A percentile compares a stretch with the other conserved stretches of the same genome.
Conservation (phyloP, 92 coral and sea anemone genomes). For the Porites divaricata region DNA sequence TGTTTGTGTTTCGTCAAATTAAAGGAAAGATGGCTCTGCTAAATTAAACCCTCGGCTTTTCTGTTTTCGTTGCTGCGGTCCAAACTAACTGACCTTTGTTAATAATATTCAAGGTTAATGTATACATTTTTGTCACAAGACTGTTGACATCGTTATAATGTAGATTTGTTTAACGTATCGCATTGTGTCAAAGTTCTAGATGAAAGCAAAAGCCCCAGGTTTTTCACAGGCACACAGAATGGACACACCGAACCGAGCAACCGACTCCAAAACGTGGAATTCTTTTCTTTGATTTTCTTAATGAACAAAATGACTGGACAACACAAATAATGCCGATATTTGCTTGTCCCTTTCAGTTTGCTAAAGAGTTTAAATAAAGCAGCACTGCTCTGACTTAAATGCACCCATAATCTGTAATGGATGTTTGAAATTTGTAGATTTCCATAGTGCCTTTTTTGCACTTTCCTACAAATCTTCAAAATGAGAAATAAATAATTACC, state of each 20-base stretch:
- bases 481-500: too few species aligned
- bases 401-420: too few species aligned
- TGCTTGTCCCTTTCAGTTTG: constrained; percentile 19
- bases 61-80: neutral
- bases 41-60: too few species aligned
- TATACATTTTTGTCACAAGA: neutral
- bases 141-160: constrained; percentile 1
- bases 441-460: too few species aligned
- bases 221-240: neutral
- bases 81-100: neutral
- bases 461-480: too few species aligned
- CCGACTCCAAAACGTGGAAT: constrained; percentile 4
- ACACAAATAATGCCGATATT: constrained; percentile 14
- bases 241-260: constrained; percentile 15
- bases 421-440: too few species aligned
- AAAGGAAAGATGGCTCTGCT: neutral
- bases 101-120: constrained; percentile 7
- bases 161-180: neutral
- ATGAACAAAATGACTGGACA: constrained; percentile 14
- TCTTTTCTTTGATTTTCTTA: neutral
- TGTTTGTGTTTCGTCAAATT: too few species aligned
- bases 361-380: constrained; percentile 4
- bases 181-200: neutral
- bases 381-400: neutral
- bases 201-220: neutral